These are phyloP conservation scores for Nixonia krombeini DNA, from an alignment of 1,140 invertebrate genomes.

Conservation along the genomic window DNA sequence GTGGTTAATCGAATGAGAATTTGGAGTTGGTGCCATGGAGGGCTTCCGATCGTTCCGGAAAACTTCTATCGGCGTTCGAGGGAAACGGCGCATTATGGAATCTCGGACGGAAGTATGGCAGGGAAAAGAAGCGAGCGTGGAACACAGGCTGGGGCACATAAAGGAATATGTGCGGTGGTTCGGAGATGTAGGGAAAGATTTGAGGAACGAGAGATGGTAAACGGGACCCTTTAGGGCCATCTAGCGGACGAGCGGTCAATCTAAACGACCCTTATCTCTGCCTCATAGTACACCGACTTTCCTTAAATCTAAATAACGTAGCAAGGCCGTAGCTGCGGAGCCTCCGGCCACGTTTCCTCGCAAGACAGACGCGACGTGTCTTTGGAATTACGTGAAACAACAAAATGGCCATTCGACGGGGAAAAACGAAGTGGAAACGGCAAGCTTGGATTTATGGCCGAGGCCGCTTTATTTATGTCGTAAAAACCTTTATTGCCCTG, in stretches of 20 bases:
- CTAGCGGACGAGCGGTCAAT: conserved; percentile 66
- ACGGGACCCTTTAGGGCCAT: conserved; percentile 67
- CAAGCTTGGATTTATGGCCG: background rate
- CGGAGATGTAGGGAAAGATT: conserved; percentile 57
- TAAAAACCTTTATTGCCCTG: background rate
- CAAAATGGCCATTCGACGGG: conserved; percentile 9
- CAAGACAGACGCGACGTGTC: conserved; percentile 1
- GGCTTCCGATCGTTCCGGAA: conserved; percentile 28
- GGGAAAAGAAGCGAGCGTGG: conserved; percentile 22
- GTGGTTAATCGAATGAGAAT: too few relatives aligned
- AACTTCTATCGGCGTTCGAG: conserved; percentile 16
- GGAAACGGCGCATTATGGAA: conserved; percentile 30
- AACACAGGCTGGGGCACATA: conserved; percentile 45
- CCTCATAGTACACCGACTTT: conserved; percentile 18
- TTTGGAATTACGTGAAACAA: conserved; percentile 4
- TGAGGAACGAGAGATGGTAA: conserved; percentile 62
- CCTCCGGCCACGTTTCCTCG: conserved; percentile 9
- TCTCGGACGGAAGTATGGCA: conserved; percentile 34
- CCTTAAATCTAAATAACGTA: conserved; percentile 27
- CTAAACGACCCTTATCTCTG: conserved; percentile 68
- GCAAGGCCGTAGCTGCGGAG: conserved; percentile 1
- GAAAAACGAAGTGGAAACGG: conserved; percentile 6
- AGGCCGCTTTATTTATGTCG: background rate
- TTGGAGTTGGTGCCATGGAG: conserved; percentile 16
- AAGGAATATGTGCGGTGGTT: conserved; percentile 26